Base-by-base conservation (phyloP, 2,888 invertebrate genomes). In the Chalcis sispes region DNA sequence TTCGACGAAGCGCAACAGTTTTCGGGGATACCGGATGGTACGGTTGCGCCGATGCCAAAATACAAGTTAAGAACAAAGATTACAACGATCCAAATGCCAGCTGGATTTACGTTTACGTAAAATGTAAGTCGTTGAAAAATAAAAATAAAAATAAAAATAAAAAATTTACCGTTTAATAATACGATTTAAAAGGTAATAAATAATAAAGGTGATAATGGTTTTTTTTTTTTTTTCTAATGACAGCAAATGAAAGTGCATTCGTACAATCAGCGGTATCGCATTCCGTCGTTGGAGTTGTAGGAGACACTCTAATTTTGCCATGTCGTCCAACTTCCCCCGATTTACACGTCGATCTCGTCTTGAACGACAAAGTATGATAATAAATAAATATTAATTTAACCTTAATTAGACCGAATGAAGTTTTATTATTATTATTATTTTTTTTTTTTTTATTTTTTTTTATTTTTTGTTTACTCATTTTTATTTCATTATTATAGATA, bases 241-340 rank as follows among this genome's bases (percentile, higher is more conserved):
- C 78, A 92, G 92, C 92, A 83, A 82, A 85, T 2, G 77, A 85
- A 0, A 87, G 88, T 77, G 86, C 90, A n/a, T 87, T 92, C 66
- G 90, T 90, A 4, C 8, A 7, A 42, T 15, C 15, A 2, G 13
- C 15, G 13, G 42, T 15, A 13, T n/a, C n/a, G n/a, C 42, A 54
- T 5, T n/a, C 62, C 1, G n/a, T 73, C 8, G 1, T 66, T 18
- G 70, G 36, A 13, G 25, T 15, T 10, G 66, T 72, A 13, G 87
- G 87, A 2, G 89, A 82, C 1, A 84, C 89, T 25, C 88, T 89
- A 0, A 82, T 90, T 0, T 90, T 94, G 79, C 93, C 93, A 25
- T 94, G 94, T 82, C 90, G 91, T 59, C 93, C 93, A 4, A 91
- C 93, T 1, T 90, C 91, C 59, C 93, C 93, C 1, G 87, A 90